Conservation (phyloP, 2,888 invertebrate genomes). For the Drosophila borealis region DNA sequence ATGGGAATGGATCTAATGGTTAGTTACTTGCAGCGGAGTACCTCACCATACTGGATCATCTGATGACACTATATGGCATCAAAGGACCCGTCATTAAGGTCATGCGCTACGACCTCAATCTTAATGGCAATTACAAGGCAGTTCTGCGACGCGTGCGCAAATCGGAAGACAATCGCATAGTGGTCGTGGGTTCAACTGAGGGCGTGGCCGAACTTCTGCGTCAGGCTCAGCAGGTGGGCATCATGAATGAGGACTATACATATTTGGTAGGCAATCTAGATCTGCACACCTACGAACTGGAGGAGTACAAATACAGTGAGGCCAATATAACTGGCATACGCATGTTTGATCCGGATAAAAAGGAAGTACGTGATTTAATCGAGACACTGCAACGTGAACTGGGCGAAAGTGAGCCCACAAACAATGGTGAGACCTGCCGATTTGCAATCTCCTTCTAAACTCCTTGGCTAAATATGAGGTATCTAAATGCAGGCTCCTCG, state of each 20-base stretch:
- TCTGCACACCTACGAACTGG: slow-evolving; percentile 88
- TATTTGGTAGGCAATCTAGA: slow-evolving; percentile 93
- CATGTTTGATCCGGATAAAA: slow-evolving; percentile 87
- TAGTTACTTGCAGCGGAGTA: slow-evolving; percentile 84
- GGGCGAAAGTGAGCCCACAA: slow-evolving; percentile 56
- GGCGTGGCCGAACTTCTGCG: slow-evolving; percentile 87
- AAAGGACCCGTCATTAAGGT: slow-evolving; percentile 87
- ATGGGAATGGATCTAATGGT: background rate
- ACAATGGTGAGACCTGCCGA: slow-evolving; percentile 35
- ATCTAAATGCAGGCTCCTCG: slow-evolving; percentile 64
- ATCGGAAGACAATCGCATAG: slow-evolving; percentile 88
- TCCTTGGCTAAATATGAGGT: background rate
- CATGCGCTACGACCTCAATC: slow-evolving; percentile 88
- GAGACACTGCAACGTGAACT: slow-evolving; percentile 55
- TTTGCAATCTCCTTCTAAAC: accelerated
- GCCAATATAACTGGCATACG: slow-evolving; percentile 92
- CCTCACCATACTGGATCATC: slow-evolving; percentile 89
- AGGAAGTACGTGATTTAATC: slow-evolving; percentile 85
- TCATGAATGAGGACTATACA: slow-evolving; percentile 97
- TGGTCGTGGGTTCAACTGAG: slow-evolving; percentile 89
- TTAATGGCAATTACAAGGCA: slow-evolving; percentile 89
- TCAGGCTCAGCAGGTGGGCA: slow-evolving; percentile 96
- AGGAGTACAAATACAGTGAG: slow-evolving; percentile 91
- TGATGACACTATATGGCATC: slow-evolving; percentile 88
- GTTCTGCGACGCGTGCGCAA: slow-evolving; percentile 89